Base-by-base conservation (phyloP, 2,113 vertebrate species). In the Seriola dumerili region DNA sequence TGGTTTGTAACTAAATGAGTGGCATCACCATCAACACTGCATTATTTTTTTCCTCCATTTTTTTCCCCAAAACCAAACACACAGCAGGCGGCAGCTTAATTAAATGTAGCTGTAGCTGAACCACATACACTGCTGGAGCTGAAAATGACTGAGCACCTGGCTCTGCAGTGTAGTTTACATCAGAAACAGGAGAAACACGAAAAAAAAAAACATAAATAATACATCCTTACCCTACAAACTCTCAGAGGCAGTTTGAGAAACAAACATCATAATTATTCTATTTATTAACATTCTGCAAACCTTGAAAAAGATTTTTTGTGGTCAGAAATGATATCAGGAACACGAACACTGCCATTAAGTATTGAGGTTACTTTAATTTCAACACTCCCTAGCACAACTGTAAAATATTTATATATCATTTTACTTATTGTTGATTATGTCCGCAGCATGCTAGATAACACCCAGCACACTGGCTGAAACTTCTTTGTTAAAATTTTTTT, bases 81-180 rank as follows among this genome's bases (percentile, higher is more conserved):
- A 81, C 93, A 92, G 90, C 91, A 87, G 87, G 93, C n/a, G n/a
- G n/a, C n/a, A 65, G 84, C 78, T 90, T 93, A 93, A 94, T 93
- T 93, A 89, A 92, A 91, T 87, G 89, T 88, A 89, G 87, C n/a
- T 90, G 84, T 93, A 91, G 86, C 88, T 92, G 83, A 91, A 90
- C 83, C 85, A 82, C 88, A 71, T 85, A 54, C 64, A 84, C n/a
- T 70, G 80, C 78, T 89, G 83, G 50, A 89, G 80, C 87, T 59
- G 76, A 80, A 81, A 72, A 59, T 81, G 81, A 81, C 84, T 71
- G 48, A 76, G 67, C 80, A 82, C 21, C 62, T 73, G 29, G 25
- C n/a, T n/a, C n/a, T 78, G 76, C 72, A 70, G 57, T 74, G 36
- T 77, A 76, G 64, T 80, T 85, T 80, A 75, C 76, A 88, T 74